Base-by-base conservation (phyloP, 2,113 vertebrate genomes). In the Verasper variegatus region DNA sequence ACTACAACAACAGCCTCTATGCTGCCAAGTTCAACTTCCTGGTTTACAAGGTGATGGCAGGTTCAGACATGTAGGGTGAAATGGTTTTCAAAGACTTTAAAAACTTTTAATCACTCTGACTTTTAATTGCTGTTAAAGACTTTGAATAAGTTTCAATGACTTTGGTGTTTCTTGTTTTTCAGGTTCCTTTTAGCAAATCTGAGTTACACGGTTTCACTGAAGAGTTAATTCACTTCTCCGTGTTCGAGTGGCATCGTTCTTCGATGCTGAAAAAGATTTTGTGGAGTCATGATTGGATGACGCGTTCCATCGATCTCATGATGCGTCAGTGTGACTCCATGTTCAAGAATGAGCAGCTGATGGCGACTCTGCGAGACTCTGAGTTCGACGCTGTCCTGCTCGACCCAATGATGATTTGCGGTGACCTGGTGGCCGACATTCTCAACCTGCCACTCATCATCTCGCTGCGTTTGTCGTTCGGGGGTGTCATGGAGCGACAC, bases 21-120 rank as follows among this genome's bases (percentile, higher is more conserved):
- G 27, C 55, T 0, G 23, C 21, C 24, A 80, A 26, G 55, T 85
- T 85, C 62, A 70, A 68, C 69, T 87, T 85, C 62, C 52, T 82
- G 56, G 72, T 82, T 11, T 88, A 63, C 27, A 67, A 88, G 79
- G 85, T 83, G 13, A 68, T 1, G 15, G 23, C 12, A 15, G 14
- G 15, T 20, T 51, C 47, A 18, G 47, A 21, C 24, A 35, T 12
- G 21, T 27, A 1, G 5, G 7, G 3, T 42, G 2, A 13, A 3
- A 42, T 42, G 40, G 11, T 9, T 37, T 37, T n/a, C n/a, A n/a
- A n/a, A n/a, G n/a, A n/a, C n/a, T n/a, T 37, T 37, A 10, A 2
- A 9, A 2, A 37, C 27, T 27, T 27, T 27, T 27, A 4, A 27
- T 1, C 0, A 27, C 27, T 27, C 27, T 27, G 27, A 27, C 27